A percentile compares a stretch with the other conserved stretches of the same genome.
phyloP scores from a whole-genome alignment of 2,888 invertebrate genomes.

The Luffia ferchaultella region DNA sequence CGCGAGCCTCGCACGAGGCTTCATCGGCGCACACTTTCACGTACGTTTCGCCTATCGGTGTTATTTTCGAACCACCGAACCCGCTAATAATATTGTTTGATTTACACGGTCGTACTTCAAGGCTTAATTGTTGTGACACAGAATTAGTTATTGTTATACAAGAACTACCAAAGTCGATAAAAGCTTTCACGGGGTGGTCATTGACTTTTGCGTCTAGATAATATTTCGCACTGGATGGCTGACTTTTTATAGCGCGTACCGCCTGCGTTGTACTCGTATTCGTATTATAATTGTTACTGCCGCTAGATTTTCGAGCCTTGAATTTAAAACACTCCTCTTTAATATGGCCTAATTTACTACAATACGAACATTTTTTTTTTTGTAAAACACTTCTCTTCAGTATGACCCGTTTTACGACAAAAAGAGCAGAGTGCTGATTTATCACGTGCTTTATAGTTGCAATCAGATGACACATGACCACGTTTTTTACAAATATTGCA shows the following conservation, averaged over 20 bases:
- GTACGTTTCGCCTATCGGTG: conserved; percentile 1
- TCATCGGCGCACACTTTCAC: conserved; percentile 1
- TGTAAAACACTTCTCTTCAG: not conserved
- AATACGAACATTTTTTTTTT: not conserved
- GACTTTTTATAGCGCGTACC: not conserved
- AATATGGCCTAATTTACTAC: not conserved
- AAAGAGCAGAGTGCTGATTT: not conserved
- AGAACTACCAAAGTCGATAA: conserved; percentile 9
- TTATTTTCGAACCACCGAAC: conserved; percentile 1
- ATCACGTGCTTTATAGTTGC: not conserved
- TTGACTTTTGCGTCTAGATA: conserved; percentile 5
- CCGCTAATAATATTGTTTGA: conserved; percentile 2
- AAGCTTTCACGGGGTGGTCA: not conserved
- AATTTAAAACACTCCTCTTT: conserved; percentile 2
- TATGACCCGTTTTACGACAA: not conserved
- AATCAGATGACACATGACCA: not conserved
- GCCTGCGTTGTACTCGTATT: not conserved
- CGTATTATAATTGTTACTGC: not conserved
- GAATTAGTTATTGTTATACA: conserved; percentile 4
- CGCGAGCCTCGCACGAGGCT: not conserved
- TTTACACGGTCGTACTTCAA: not conserved
- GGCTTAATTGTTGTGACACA: not conserved
- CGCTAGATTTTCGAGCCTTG: not conserved
- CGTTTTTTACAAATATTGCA: not conserved
- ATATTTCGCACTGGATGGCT: conserved; percentile 1